Percentiles rank a stretch among this genome's conserved stretches.
Evolutionary conservation across 2,888 invertebrate genomes (phyloP).

Genomic region (Galeruca laticollis): DNA sequence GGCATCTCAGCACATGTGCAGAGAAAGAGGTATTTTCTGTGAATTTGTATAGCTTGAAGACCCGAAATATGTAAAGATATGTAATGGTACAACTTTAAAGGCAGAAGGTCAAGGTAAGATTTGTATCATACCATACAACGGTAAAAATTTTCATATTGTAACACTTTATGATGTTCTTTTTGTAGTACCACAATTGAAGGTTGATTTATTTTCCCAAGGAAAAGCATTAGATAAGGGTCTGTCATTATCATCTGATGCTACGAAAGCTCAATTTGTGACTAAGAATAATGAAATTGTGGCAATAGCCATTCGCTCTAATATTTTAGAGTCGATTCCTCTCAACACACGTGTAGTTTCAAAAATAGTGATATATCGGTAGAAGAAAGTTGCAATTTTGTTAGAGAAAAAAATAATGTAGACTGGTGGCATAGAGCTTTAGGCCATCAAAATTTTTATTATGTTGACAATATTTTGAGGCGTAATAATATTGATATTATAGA

Average conservation of each 20-base stretch:
- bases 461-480: too few species aligned
- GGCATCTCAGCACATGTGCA: conserved; percentile 45
- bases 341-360: too few species aligned
- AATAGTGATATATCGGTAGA: too few species aligned
- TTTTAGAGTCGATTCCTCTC: too few species aligned
- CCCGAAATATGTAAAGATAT: background rate
- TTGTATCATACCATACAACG: conserved; percentile 26
- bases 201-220: background rate
- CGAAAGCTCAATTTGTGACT: conserved; percentile 35
- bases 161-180: conserved; percentile 22
- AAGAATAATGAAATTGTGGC: too few species aligned
- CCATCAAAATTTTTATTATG: too few species aligned
- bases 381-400: too few species aligned
- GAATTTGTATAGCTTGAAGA: conserved; percentile 7
- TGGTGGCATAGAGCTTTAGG: too few species aligned
- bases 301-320: too few species aligned
- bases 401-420: too few species aligned
- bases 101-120: too few species aligned
- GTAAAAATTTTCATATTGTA: conserved; percentile 32
- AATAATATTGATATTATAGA: too few species aligned
- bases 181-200: background rate
- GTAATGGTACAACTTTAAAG: conserved; percentile 32
- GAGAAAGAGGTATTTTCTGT: conserved; percentile 32
- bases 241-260: conserved; percentile 36
- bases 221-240: conserved; percentile 47